Evolutionary conservation across 2,113 vertebrate species (phyloP), one percentile per base, ranked within the genome.

Genomic region (Callithrix jacchus): DNA sequence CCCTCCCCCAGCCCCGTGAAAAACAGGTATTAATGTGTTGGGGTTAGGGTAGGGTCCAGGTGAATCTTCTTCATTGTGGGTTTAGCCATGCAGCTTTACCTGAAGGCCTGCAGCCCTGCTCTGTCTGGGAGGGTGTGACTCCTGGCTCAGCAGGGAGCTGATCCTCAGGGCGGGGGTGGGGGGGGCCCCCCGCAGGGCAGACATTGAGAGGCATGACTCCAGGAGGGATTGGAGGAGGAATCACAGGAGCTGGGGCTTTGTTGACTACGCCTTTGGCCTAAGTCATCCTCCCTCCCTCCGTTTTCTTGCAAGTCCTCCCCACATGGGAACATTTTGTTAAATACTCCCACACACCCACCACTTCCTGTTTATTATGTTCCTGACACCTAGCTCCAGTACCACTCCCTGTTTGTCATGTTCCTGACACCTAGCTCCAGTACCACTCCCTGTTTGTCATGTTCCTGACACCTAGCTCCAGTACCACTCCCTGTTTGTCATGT

Each of bases 1-100:
- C 27, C 20, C 9, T 32, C 68, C 8, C 23, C 68, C 7, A 16
- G 8, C 18, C 58, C 0, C 14, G 37, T 40, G 52, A 66, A 30
- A 86, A 87, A 20, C 66, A 42, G 32, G 14, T 30, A 37, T 32
- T 64, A 64, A 64, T 64, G 61, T 70, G n/a, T 16, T 30, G 47
- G 32, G 16, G 66, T 37, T 14, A 2, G 32, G 64, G 25, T 6
- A 2, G 9, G 25, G 35, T 21, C 42, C 68, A 61, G 42, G 37
- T 0, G 35, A 16, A 40, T 14, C 10, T 32, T 68, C n/a, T n/a
- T 76, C 0, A 0, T 5, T 8, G 0, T 4, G 18, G 70, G 71
- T 3, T 56, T 21, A 8, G 83, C 20, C 10, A 7, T 54, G 40
- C 4, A 37, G 82, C 82, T 40, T 64, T 42, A 18, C 32, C 23